Evolutionary conservation across 2,797 vertebrate genomes (phyloP).

Genomic region (Babyrousa celebensis): DNA sequence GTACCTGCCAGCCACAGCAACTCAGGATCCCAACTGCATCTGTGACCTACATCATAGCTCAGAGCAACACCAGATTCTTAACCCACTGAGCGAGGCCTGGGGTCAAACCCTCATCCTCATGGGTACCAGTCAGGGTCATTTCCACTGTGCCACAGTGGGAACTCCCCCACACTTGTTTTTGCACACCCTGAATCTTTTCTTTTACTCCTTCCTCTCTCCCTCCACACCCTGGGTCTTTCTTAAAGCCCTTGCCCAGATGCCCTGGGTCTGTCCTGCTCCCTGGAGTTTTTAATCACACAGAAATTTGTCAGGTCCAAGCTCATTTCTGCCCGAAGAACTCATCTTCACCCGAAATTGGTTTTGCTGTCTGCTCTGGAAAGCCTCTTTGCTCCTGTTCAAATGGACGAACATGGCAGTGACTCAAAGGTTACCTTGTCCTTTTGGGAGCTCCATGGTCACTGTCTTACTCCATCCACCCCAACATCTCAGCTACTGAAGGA

Average conservation of each 20-base stretch:
- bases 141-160: too few species aligned
- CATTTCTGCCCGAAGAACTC: conserved; percentile 48
- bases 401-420: background rate
- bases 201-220: background rate
- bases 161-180: background rate
- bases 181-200: background rate
- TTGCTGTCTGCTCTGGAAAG: background rate
- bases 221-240: background rate
- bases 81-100: too few species aligned
- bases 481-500: background rate
- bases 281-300: background rate
- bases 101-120: too few species aligned
- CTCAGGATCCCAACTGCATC: too few species aligned
- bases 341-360: background rate
- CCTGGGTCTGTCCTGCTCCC: background rate
- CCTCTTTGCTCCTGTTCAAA: background rate
- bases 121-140: too few species aligned
- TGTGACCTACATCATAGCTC: too few species aligned
- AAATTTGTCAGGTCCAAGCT: background rate
- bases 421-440: background rate
- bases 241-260: background rate
- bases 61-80: too few species aligned
- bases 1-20: too few species aligned
- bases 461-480: background rate
- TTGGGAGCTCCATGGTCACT: rapidly evolving